A percentile compares a stretch with the other conserved stretches of the same genome.
Conservation (phyloP, 2,113 vertebrate species). For the Parus major region DNA sequence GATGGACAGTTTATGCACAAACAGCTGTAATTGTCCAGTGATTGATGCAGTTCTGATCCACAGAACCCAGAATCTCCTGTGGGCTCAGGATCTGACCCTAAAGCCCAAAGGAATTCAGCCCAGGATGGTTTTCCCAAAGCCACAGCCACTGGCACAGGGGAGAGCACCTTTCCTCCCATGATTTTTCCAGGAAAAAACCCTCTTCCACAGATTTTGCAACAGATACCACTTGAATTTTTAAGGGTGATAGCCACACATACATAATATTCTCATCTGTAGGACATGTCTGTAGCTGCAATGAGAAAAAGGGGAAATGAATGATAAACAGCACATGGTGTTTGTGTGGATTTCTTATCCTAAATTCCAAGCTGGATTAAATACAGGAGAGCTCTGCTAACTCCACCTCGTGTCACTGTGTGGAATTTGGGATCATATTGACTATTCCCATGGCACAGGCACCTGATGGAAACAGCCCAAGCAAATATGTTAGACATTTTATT, state of each 20-base stretch:
- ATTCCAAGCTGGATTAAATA: neutral
- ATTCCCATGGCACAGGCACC: neutral
- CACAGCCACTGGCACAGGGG: neutral
- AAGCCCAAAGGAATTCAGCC: neutral
- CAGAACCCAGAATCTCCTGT: neutral
- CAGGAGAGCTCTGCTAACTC: neutral
- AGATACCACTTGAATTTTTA: neutral
- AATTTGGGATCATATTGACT: neutral
- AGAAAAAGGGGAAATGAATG: neutral
- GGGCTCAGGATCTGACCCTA: neutral
- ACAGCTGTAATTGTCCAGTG: neutral
- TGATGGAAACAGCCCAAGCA: neutral
- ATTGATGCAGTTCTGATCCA: neutral
- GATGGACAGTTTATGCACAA: neutral
- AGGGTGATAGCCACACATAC: neutral
- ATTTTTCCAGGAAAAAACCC: neutral
- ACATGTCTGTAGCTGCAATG: neutral
- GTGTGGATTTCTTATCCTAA: neutral
- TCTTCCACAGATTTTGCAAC: neutral
- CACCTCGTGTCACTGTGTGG: neutral
- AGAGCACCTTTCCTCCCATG: accelerated
- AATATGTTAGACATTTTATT: neutral
- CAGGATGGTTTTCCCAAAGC: neutral
- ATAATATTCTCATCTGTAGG: neutral
- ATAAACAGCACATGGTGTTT: neutral